phyloP scores from a whole-genome alignment of 2,113 vertebrate genomes.

The Thamnophis sirtalis region DNA sequence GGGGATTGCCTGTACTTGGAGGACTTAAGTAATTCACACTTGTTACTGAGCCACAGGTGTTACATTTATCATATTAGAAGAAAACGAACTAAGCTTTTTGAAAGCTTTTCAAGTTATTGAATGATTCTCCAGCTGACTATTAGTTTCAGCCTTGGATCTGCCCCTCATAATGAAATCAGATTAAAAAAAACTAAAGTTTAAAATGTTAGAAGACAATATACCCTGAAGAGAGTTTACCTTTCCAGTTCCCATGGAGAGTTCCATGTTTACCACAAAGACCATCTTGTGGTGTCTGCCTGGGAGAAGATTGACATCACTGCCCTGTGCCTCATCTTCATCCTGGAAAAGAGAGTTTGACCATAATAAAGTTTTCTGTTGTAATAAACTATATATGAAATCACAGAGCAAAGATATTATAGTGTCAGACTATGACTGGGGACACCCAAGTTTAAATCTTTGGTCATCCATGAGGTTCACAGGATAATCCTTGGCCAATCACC shows the following conservation, averaged over 20 bases:
- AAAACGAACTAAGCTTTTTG: background rate
- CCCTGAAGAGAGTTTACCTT: slow-evolving; percentile 63
- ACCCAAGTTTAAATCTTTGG: background rate
- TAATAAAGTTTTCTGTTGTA: background rate
- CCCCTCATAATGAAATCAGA: background rate
- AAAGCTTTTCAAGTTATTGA: background rate
- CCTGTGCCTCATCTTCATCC: slow-evolving; percentile 65
- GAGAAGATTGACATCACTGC: slow-evolving; percentile 44
- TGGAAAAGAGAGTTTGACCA: slow-evolving; percentile 15
- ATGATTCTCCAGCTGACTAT: background rate
- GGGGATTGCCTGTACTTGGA: background rate
- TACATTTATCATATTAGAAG: background rate
- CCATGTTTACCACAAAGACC: slow-evolving; percentile 84
- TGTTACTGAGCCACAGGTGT: background rate
- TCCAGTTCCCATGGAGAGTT: slow-evolving; percentile 78
- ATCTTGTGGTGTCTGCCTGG: slow-evolving; percentile 70
- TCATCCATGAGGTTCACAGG: background rate
- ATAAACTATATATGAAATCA: background rate
- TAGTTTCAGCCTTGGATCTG: background rate
- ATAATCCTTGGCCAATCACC: background rate
- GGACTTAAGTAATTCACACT: background rate
- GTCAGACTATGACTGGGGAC: background rate
- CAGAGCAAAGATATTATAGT: no score
- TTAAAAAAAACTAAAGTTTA: background rate
- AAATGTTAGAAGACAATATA: background rate